These are phyloP conservation scores for Aramus guarauna DNA, from an alignment of 2,113 vertebrate species.

Conservation along the genomic window DNA sequence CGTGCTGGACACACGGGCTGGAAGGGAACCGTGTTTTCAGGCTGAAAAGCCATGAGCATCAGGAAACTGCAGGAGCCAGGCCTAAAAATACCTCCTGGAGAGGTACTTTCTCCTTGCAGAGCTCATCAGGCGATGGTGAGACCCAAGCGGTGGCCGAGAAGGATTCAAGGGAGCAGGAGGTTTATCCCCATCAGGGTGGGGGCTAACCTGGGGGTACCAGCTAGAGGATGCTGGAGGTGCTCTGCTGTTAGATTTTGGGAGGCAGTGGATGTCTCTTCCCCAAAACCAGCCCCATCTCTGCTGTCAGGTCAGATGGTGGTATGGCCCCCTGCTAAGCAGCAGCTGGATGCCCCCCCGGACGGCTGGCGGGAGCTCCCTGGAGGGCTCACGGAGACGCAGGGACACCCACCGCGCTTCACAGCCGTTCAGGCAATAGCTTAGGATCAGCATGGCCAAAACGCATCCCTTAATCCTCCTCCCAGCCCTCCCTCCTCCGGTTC, in stretches of 20 bases:
- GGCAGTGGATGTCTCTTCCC: neutral
- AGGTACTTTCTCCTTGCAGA: neutral
- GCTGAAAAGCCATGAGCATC: neutral
- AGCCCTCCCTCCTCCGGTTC: neutral
- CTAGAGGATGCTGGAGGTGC: neutral
- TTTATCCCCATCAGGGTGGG: neutral
- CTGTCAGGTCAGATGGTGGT: neutral
- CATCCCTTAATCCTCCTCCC: neutral
- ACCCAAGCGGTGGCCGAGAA: accelerated
- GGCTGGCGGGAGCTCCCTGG: accelerated
- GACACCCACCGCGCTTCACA: neutral
- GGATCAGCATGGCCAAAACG: neutral
- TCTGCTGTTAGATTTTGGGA: neutral
- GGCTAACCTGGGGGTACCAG: accelerated
- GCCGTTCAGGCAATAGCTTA: neutral
- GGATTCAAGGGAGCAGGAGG: neutral
- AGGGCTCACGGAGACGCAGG: neutral
- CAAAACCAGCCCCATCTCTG: neutral
- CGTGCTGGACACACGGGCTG: accelerated
- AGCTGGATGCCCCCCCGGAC: neutral
- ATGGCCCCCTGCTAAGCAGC: neutral
- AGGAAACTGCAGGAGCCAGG: neutral
- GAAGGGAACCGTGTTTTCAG: neutral
- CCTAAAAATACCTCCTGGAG: neutral
- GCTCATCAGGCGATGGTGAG: accelerated